Percentiles rank a stretch among this genome's conserved stretches.
phyloP scores from a whole-genome alignment of 2,797 vertebrate genomes.

The Centropyge bicolor region DNA sequence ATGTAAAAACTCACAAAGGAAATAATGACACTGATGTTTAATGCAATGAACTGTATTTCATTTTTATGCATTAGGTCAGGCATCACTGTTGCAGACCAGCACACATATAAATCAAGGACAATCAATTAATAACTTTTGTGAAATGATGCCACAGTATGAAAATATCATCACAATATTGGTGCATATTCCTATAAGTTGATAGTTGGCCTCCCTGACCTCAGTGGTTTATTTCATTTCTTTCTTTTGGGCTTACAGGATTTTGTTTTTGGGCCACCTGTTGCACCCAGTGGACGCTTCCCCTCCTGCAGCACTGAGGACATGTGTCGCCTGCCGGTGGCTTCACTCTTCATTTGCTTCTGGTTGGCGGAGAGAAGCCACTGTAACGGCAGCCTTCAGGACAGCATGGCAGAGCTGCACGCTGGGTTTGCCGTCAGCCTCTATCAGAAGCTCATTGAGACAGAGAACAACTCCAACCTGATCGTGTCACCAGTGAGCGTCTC shows the following conservation, averaged over 20 bases:
- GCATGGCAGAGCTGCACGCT: slow-evolving; percentile 84
- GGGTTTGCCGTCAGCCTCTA: slow-evolving; percentile 89
- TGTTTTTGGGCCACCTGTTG: background rate
- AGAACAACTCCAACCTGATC: slow-evolving; percentile 88
- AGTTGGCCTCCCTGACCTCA: slow-evolving; percentile 20
- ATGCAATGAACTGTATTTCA: background rate
- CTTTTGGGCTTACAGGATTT: slow-evolving; percentile 34
- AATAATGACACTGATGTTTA: background rate
- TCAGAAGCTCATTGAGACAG: slow-evolving; percentile 67
- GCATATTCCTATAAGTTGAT: background rate
- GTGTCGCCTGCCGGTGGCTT: slow-evolving; percentile 72
- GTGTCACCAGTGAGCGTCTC: slow-evolving; percentile 89
- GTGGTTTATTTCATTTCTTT: background rate
- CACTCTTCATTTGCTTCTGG: slow-evolving; percentile 82
- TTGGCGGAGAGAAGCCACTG: slow-evolving; percentile 73
- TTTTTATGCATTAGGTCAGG: background rate
- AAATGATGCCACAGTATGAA: background rate
- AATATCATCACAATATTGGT: background rate
- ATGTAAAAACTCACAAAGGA: background rate
- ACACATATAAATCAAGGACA: background rate
- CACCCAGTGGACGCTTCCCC: slow-evolving; percentile 44
- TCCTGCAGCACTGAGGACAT: slow-evolving; percentile 74
- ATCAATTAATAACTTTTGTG: background rate
- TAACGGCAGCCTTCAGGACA: slow-evolving; percentile 77
- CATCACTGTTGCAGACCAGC: background rate